Evolutionary conservation across 2,797 vertebrate genomes (phyloP).

Genomic region (Argyrosomus regius): DNA sequence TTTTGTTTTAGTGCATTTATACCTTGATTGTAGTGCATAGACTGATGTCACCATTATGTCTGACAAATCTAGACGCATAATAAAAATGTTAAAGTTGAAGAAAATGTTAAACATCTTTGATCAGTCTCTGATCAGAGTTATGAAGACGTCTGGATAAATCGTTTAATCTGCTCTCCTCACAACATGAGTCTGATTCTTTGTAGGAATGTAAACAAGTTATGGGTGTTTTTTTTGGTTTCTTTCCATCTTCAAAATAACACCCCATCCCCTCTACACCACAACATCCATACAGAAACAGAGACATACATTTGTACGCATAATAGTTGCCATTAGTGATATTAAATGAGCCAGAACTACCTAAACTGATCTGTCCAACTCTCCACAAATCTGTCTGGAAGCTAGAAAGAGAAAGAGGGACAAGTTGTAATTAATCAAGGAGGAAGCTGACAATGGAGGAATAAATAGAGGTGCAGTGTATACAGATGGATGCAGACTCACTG

Average conservation of each 20-base stretch:
- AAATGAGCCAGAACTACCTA: neutral
- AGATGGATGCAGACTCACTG: neutral
- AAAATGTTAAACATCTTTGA: constrained; percentile 12
- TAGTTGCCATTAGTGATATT: neutral
- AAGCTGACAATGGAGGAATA: neutral
- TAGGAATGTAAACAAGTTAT: constrained; percentile 37
- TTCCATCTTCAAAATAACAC: neutral
- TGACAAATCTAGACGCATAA: constrained; percentile 19
- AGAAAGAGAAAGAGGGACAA: neutral
- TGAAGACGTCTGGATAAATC: neutral
- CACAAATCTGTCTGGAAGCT: neutral
- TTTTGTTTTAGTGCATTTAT: constrained; percentile 6
- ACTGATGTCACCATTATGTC: constrained; percentile 6
- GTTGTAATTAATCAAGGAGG: neutral
- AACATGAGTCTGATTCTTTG: constrained; percentile 3
- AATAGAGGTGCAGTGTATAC: neutral
- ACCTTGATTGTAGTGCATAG: neutral
- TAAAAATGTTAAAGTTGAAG: too few species aligned
- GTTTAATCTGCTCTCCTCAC: constrained; percentile 19
- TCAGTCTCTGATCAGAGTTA: constrained; percentile 16
- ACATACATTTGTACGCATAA: neutral
- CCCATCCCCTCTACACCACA: neutral
- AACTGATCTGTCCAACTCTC: neutral
- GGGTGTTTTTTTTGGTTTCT: constrained; percentile 18
- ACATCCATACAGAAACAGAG: neutral